These are phyloP conservation scores for Phthorimaea operculella DNA, from an alignment of 1,140 invertebrate species.

Conservation along the genomic window DNA sequence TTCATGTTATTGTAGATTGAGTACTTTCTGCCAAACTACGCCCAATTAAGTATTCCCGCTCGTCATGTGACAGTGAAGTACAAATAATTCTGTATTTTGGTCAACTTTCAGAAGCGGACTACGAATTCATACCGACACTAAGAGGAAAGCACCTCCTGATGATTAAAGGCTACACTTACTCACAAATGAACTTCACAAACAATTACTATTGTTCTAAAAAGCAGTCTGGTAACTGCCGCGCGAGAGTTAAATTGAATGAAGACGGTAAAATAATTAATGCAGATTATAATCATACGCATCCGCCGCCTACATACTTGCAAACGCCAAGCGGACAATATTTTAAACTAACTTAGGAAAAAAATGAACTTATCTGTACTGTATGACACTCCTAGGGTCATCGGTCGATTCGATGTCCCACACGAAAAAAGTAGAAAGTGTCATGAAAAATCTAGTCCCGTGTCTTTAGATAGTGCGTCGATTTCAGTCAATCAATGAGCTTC, in stretches of 20 bases:
- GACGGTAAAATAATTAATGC: slow-evolving; percentile 3
- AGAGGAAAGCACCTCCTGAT: slow-evolving; percentile 19
- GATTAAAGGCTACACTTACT: slow-evolving; percentile 26
- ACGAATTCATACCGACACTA: slow-evolving; percentile 18
- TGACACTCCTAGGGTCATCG: too few species aligned
- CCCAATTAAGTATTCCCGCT: too few species aligned
- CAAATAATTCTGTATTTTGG: too few species aligned
- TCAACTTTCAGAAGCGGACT: neutral
- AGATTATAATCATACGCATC: slow-evolving; percentile 10
- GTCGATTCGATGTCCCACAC: too few species aligned
- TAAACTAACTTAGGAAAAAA: neutral
- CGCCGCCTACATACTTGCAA: slow-evolving; percentile 9
- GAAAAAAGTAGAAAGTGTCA: too few species aligned
- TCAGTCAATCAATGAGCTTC: too few species aligned
- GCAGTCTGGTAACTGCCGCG: slow-evolving; percentile 16
- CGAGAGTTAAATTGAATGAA: slow-evolving; percentile 11
- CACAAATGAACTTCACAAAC: slow-evolving; percentile 8
- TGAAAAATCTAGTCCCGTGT: too few species aligned
- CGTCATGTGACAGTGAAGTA: too few species aligned
- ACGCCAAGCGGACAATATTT: slow-evolving; percentile 5
- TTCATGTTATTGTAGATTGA: too few species aligned
- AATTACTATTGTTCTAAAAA: slow-evolving; percentile 35
- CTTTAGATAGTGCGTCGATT: too few species aligned
- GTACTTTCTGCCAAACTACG: too few species aligned
- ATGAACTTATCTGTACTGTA: too few species aligned